Percentiles rank a stretch among this genome's conserved stretches.
These are phyloP conservation scores for Diaprepes abbreviatus DNA, from an alignment of 2,888 invertebrate species.

Conservation along the genomic window DNA sequence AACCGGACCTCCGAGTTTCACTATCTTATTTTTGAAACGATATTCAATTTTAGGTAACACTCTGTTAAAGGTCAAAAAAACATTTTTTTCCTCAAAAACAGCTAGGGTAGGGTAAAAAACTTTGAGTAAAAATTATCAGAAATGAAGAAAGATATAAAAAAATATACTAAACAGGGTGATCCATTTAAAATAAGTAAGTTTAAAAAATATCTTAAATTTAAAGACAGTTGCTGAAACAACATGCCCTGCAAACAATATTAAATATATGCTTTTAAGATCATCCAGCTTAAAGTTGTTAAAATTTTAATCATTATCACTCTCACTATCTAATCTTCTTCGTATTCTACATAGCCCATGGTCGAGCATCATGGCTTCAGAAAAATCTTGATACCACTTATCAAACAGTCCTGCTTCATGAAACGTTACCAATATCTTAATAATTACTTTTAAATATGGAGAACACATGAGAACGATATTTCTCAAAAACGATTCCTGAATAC, in stretches of 20 bases:
- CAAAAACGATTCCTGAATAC: conserved; percentile 65
- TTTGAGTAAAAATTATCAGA: no score
- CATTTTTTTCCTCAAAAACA: no score
- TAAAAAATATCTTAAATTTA: no score
- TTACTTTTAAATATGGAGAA: conserved; percentile 64
- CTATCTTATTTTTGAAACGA: no score
- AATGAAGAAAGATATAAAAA: no score
- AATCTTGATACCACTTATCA: conserved; percentile 63
- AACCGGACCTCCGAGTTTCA: no score
- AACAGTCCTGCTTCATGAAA: conserved; percentile 64
- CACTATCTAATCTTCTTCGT: background rate
- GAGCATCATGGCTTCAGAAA: conserved; percentile 46
- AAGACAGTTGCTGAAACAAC: conserved; percentile 31
- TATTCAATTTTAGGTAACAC: no score
- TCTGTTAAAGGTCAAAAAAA: no score
- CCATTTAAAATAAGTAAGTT: no score
- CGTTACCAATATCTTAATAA: conserved; percentile 61
- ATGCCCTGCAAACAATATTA: conserved; percentile 46
- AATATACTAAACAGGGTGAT: no score
- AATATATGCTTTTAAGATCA: conserved; percentile 51
- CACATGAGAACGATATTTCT: conserved; percentile 66
- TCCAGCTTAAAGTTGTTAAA: conserved; percentile 39
- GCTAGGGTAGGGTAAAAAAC: no score
- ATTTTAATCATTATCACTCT: conserved; percentile 1
- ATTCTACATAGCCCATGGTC: conserved; percentile 3